Conservation (phyloP, 1,140 invertebrate species). For the Centruroides vittatus region DNA sequence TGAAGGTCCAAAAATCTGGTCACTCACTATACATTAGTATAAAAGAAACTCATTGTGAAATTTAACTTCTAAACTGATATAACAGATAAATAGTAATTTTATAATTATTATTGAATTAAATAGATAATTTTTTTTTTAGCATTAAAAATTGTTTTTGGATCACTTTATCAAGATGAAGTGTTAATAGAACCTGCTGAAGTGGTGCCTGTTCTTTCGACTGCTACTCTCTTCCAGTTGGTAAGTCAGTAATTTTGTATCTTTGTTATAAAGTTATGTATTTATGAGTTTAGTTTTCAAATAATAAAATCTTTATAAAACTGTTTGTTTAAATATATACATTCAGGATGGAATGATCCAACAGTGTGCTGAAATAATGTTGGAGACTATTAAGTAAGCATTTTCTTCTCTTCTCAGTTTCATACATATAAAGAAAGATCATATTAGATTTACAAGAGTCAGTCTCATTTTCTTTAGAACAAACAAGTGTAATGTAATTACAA, state of each 20-base stretch:
- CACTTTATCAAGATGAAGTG: constrained; percentile 63
- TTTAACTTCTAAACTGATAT: no score
- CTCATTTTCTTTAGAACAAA: no score
- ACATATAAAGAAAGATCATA: no score
- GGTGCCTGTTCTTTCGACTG: constrained; percentile 53
- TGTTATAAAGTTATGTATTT: no score
- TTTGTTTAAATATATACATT: constrained; percentile 7
- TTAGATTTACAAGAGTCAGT: no score
- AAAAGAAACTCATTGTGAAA: no score
- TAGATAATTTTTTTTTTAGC: constrained; percentile 33
- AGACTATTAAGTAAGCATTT: constrained; percentile 44
- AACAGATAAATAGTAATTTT: no score
- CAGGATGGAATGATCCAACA: constrained; percentile 55
- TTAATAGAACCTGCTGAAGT: constrained; percentile 52
- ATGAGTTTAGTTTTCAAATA: background rate
- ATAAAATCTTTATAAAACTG: background rate
- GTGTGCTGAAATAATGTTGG: constrained; percentile 56
- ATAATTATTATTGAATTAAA: no score
- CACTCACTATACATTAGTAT: no score
- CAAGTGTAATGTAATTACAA: no score
- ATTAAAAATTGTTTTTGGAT: constrained; percentile 54
- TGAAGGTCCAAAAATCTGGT: no score
- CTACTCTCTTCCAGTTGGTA: constrained; percentile 55
- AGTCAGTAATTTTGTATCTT: background rate
- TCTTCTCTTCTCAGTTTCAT: background rate